Evolutionary conservation across 2,113 vertebrate species (phyloP).

Genomic region (Tetraodon nigroviridis): DNA sequence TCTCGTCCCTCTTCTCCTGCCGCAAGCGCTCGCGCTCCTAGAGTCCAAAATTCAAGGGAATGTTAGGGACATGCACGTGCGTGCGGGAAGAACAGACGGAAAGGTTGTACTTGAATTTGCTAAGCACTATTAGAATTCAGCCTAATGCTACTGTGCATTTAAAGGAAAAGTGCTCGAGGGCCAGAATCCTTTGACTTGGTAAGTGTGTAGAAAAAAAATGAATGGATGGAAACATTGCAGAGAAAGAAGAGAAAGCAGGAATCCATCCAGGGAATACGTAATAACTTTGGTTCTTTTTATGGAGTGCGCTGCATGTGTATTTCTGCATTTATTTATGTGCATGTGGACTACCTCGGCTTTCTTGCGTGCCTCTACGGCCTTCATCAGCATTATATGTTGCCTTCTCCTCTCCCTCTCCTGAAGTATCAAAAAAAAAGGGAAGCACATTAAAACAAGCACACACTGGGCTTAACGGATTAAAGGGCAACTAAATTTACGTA

Average conservation of each 20-base stretch:
- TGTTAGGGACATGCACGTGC: constrained; percentile 45
- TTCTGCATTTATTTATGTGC: constrained; percentile 41
- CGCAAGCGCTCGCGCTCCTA: constrained; percentile 95
- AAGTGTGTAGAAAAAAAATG: constrained; percentile 52
- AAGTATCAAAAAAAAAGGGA: constrained; percentile 74
- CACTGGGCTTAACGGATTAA: constrained; percentile 27
- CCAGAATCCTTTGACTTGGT: constrained; percentile 66
- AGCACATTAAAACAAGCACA: constrained; percentile 52
- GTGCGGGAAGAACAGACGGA: constrained; percentile 43
- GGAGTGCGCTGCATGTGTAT: constrained; percentile 42
- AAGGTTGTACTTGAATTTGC: constrained; percentile 62
- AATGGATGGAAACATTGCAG: constrained; percentile 32
- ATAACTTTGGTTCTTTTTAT: constrained; percentile 51
- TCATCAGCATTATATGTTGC: constrained; percentile 98
- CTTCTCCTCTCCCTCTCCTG: constrained; percentile 96
- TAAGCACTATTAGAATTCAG: constrained; percentile 65
- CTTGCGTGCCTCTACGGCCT: constrained; percentile 97
- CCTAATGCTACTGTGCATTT: constrained; percentile 63
- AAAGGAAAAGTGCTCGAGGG: constrained; percentile 66
- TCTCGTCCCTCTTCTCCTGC: constrained; percentile 97
- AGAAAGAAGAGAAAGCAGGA: constrained; percentile 44
- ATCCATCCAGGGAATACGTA: constrained; percentile 47
- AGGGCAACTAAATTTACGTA: constrained; percentile 48
- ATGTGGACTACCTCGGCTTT: constrained; percentile 90
- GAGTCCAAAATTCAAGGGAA: constrained; percentile 49